A percentile compares a stretch with the other conserved stretches of the same genome.
Conservation (phyloP, 2,797 vertebrate genomes). For the Peromyscus attwateri region DNA sequence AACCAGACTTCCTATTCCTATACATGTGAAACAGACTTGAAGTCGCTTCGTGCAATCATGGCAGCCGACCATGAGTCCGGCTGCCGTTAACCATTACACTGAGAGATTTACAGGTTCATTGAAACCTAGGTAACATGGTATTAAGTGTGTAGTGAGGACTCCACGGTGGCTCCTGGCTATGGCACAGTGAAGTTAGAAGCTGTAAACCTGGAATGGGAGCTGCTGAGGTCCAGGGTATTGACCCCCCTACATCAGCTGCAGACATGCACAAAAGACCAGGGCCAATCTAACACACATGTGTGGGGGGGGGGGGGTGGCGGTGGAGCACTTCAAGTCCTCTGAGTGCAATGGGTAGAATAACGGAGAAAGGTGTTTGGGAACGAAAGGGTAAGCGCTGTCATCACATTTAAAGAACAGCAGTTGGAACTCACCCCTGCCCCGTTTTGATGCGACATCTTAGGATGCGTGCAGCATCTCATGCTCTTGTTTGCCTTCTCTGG, state of each 20-base stretch:
- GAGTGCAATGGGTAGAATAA: neutral
- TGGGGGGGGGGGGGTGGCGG: neutral
- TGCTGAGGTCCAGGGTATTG: neutral
- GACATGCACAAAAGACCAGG: conserved; percentile 10
- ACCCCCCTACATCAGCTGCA: neutral
- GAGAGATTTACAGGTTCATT: conserved; percentile 46
- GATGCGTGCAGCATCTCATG: neutral
- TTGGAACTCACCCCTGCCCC: neutral
- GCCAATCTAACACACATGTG: neutral
- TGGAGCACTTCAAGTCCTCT: neutral
- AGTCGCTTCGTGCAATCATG: conserved; percentile 57
- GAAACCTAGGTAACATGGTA: neutral
- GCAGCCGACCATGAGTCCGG: conserved; percentile 56
- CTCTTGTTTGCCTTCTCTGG: neutral
- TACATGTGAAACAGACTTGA: conserved; percentile 12
- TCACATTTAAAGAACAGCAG: conserved; percentile 29
- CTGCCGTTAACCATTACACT: conserved; percentile 57
- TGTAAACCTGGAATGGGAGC: neutral
- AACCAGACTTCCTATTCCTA: conserved; percentile 66
- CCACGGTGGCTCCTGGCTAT: neutral
- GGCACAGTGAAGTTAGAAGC: conserved; percentile 13
- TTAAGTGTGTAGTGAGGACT: neutral
- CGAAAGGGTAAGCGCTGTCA: neutral
- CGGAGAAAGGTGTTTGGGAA: conserved; percentile 24
- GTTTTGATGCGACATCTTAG: neutral